A percentile compares a stretch with the other conserved stretches of the same genome.
Conservation (phyloP, 2,888 invertebrate genomes). For the Xylota segnis region DNA sequence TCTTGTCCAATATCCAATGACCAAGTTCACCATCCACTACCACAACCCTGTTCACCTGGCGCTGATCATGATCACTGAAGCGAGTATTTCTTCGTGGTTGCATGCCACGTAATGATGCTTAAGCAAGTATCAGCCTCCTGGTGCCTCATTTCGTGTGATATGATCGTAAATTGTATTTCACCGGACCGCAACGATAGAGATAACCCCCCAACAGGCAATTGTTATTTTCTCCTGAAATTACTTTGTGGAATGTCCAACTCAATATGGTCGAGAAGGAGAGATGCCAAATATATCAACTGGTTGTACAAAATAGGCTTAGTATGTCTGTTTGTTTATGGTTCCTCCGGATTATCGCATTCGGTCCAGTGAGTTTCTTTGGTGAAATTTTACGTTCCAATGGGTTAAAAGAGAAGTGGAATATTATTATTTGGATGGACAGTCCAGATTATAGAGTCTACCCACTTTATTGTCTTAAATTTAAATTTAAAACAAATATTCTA, state of each 20-base stretch:
- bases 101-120: conserved; percentile 34
- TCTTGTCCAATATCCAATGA: conserved; percentile 1
- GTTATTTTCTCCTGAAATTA: conserved; percentile 43
- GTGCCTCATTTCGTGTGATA: conserved; percentile 59
- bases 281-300: not conserved
- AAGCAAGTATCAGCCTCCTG: conserved; percentile 10
- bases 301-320: conserved; percentile 2
- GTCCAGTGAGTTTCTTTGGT: not conserved
- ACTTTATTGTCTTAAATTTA: conserved; percentile 7
- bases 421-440: not conserved
- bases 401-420: not conserved
- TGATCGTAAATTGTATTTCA: conserved; percentile 65
- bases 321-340: conserved; percentile 37
- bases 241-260: conserved; percentile 48
- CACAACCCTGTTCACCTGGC: conserved; percentile 9
- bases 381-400: conserved; percentile 2
- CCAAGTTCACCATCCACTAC: conserved; percentile 27
- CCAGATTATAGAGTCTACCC: not conserved
- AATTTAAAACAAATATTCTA: conserved; percentile 24
- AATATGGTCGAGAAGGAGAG: conserved; percentile 18
- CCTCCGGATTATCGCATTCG: conserved; percentile 24
- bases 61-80: conserved; percentile 32
- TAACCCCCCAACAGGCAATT: conserved; percentile 46
- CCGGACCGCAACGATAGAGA: conserved; percentile 42
- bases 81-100: conserved; percentile 40